A percentile compares a stretch with the other conserved stretches of the same genome.
These are phyloP conservation scores for Parasteatoda lunata DNA, from an alignment of 2,888 invertebrate species.

Conservation along the genomic window DNA sequence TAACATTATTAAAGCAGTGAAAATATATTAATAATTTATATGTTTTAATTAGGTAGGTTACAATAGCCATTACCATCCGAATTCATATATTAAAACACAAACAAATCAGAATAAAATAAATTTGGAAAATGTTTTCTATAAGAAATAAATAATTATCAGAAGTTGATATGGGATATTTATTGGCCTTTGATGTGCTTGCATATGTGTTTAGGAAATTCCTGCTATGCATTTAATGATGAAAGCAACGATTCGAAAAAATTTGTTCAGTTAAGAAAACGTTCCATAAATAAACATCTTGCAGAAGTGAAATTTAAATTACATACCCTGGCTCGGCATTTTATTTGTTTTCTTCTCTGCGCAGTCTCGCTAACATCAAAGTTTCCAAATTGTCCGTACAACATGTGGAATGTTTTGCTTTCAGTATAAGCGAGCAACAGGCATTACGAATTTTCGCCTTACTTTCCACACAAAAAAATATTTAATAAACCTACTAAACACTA, in stretches of 20 bases:
- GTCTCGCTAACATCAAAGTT: constrained; percentile 42
- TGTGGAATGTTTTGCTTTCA: constrained; percentile 4
- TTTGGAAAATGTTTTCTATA: background rate
- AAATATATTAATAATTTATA: too few species aligned
- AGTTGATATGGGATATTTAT: background rate
- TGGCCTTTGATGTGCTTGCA: background rate
- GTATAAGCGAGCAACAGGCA: constrained; percentile 8
- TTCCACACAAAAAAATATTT: too few species aligned
- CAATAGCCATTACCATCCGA: too few species aligned
- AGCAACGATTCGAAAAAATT: background rate
- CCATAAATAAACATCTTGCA: background rate
- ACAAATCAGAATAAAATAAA: too few species aligned
- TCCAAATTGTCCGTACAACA: constrained; percentile 64
- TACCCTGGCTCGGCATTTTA: constrained; percentile 42
- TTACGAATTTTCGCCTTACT: background rate
- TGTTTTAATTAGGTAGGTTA: too few species aligned
- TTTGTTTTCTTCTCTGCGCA: constrained; percentile 44
- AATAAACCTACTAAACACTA: background rate
- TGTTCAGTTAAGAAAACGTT: background rate
- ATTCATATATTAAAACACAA: too few species aligned
- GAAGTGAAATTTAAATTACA: background rate
- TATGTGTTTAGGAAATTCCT: background rate
- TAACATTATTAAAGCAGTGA: too few species aligned
- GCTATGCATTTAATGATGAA: background rate
- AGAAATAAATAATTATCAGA: background rate